A percentile compares a stretch with the other conserved stretches of the same genome.
These are phyloP conservation scores for Petrolisthes cinctipes DNA, from an alignment of 2,888 invertebrate genomes.

Conservation along the genomic window DNA sequence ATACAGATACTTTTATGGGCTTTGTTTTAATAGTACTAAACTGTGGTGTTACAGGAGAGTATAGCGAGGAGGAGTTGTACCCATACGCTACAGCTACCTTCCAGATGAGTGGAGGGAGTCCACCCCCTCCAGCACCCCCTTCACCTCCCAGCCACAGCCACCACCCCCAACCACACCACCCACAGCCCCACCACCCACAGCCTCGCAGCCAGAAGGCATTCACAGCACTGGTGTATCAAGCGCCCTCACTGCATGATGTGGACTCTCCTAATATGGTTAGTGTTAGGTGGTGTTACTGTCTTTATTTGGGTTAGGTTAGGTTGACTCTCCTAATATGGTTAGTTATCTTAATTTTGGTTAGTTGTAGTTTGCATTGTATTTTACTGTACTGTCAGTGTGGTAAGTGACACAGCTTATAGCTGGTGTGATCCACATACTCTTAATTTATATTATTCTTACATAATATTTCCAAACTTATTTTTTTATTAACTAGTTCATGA, in stretches of 20 bases:
- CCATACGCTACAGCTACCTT: constrained; percentile 62
- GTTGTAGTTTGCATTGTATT: too few relatives aligned
- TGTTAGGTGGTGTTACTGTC: too few relatives aligned
- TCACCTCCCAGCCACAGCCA: constrained; percentile 36
- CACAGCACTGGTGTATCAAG: constrained; percentile 62
- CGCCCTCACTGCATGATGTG: constrained; percentile 61
- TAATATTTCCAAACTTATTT: too few relatives aligned
- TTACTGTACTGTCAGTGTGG: too few relatives aligned
- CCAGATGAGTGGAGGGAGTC: constrained; percentile 45
- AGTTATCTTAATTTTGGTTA: too few relatives aligned
- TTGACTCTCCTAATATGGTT: constrained; percentile 61
- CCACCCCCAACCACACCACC: constrained; percentile 29
- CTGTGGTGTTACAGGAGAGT: constrained; percentile 13
- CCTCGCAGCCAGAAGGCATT: constrained; percentile 48
- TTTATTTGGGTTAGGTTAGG: too few relatives aligned
- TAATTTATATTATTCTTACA: too few relatives aligned
- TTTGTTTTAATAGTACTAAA: too few relatives aligned
- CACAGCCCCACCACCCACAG: constrained; percentile 25
- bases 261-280: constrained; percentile 57
- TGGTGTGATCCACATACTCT: too few relatives aligned
- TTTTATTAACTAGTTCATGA: too few relatives aligned
- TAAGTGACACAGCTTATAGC: too few relatives aligned
- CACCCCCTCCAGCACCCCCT: constrained; percentile 50
- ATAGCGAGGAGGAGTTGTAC: constrained; percentile 61
- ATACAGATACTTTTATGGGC: too few relatives aligned